Evolutionary conservation across 2,888 invertebrate genomes (phyloP), one percentile per base, ranked within the genome.

Genomic region (Crematogaster levior): DNA sequence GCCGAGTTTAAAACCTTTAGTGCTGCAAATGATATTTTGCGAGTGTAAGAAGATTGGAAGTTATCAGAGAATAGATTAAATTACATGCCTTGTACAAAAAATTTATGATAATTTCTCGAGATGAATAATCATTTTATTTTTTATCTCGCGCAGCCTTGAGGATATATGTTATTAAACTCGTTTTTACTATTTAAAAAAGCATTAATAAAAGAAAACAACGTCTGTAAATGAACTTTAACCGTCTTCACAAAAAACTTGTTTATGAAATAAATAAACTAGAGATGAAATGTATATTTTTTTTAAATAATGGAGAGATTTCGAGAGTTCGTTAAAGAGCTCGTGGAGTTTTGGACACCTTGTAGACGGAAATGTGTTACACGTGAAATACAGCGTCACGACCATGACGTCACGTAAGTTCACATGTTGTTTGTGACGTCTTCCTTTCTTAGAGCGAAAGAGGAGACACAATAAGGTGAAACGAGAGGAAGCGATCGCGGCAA

Each of bases 351-450:
- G 5, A 56, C 68, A 68, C 53, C 48, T 77, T 66, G 75, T 68
- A 68, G 68, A 77, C 40, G n/a, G 34, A 34, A 68, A 37, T 1
- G 12, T 4, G 27, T 48, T 48, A 46, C 34, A 61, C 6, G n/a
- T 10, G 27, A 74, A 27, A 58, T 12, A 9, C 43, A 34, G 18
- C 74, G 81, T 81, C 74, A 74, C 43, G 27, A 43, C 27, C 46
- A 27, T 51, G 82, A 82, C 77, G 82, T 68, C 46, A 21, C 43
- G 56, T 40, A 18, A 21, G 18, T 37, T 24, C 18, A 34, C 21
- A 21, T 18, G 21, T 40, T 6, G 6, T 53, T 40, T 18, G 40
- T 68, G 77, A 77, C 82, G 70, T 68, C 40, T 18, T 43, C 53
- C 3, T 21, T 27, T 7, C 15, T 66, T 10, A 18, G 66, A 34